Percentiles rank a stretch among this genome's conserved stretches.
phyloP scores from a whole-genome alignment of 2,888 invertebrate genomes.

The Chrysina gloriosa region DNA sequence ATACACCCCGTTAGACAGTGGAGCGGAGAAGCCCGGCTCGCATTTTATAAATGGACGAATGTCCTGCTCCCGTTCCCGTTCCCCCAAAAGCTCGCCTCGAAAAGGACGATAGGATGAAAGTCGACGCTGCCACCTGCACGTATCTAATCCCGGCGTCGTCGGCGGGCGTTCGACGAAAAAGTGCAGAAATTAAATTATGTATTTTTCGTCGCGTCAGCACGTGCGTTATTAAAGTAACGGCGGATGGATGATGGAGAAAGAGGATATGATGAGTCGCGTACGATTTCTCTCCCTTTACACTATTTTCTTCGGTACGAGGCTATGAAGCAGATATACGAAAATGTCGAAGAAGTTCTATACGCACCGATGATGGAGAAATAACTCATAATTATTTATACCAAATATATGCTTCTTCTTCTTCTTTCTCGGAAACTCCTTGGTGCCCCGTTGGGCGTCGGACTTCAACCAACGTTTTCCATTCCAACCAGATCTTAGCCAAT shows the following conservation, averaged over 20 bases:
- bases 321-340: not conserved
- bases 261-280: conserved; percentile 1
- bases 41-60: conserved; percentile 39
- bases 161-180: conserved; percentile 23
- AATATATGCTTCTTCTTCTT: too few species aligned
- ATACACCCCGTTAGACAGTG: conserved; percentile 58
- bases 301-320: not conserved
- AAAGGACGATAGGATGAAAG: not conserved
- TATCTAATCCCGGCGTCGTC: conserved; percentile 25
- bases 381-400: not conserved
- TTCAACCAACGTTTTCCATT: too few species aligned
- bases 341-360: not conserved
- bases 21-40: conserved; percentile 27
- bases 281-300: not conserved
- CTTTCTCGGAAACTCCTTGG: too few species aligned
- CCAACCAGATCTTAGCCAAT: too few species aligned
- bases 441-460: too few species aligned
- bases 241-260: conserved; percentile 14
- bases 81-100: conserved; percentile 50
- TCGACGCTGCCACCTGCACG: conserved; percentile 14
- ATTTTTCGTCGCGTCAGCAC: conserved; percentile 32
- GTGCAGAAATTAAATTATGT: conserved; percentile 37
- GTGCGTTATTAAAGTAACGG: conserved; percentile 31
- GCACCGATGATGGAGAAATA: not conserved
- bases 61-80: conserved; percentile 53